Conservation (phyloP, 2,888 invertebrate genomes). For the Stictocephala bisonia region DNA sequence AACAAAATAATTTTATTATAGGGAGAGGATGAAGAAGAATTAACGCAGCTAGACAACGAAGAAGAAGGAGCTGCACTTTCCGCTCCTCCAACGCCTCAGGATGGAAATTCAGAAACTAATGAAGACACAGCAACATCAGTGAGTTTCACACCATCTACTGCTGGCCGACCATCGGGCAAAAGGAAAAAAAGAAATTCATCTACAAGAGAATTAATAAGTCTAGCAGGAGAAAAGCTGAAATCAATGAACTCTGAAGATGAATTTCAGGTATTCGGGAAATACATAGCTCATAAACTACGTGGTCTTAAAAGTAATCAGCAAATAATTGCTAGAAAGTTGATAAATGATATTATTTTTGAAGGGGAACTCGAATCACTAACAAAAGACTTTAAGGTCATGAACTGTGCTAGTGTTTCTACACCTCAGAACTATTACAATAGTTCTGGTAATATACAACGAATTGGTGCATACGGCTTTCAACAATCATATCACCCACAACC, state of each 20-base stretch:
- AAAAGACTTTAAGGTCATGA: conserved; percentile 12
- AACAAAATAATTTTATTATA: no score
- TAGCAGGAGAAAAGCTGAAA: conserved; percentile 27
- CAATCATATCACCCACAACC: neutral
- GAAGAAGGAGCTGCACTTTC: conserved; percentile 28
- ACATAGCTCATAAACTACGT: conserved; percentile 24
- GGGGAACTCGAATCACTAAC: conserved; percentile 30
- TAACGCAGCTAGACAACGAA: neutral
- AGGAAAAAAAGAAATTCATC: conserved; percentile 2
- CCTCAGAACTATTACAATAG: neutral
- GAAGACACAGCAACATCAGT: conserved; percentile 11
- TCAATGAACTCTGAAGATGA: conserved; percentile 8
- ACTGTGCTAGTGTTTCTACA: conserved; percentile 12
- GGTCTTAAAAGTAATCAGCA: conserved; percentile 6
- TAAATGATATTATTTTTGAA: conserved; percentile 24
- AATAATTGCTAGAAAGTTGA: conserved; percentile 28
- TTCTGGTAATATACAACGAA: neutral
- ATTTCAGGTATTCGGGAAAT: conserved; percentile 25
- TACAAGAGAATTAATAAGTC: conserved; percentile 15
- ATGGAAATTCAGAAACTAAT: conserved; percentile 6
- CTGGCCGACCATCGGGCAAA: conserved; percentile 1
- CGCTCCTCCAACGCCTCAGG: neutral
- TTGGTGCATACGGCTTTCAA: neutral
- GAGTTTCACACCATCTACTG: conserved; percentile 17
- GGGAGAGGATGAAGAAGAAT: neutral